Evolutionary conservation across 2,797 vertebrate genomes (phyloP), one percentile per base, ranked within the genome.

Genomic region (Ceryle rudis): DNA sequence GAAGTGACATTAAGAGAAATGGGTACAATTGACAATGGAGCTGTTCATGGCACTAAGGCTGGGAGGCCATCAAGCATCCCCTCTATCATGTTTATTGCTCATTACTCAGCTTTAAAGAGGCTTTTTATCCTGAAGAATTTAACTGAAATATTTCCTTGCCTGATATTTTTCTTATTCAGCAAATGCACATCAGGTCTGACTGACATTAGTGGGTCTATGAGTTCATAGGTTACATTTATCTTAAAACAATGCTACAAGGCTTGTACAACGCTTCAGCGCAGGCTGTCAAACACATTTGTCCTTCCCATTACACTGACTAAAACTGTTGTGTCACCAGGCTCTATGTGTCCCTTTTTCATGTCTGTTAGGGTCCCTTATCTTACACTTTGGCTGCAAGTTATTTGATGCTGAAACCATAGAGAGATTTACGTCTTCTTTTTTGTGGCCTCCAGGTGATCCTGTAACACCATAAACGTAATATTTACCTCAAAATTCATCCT

Each of bases 11-110:
- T 75, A 75, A 74, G 90, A 79, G 87, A 60, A 81, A 91, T 2
- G 54, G 42, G 29, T 31, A 93, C 90, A 93, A 92, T 84, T 62
- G 90, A 97, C 94, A 97, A 94, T 89, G 93, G 88, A 91, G 72
- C 85, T 72, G 85, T 95, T 95, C 94, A 97, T 0, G 0, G 61
- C 92, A 58, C 57, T 22, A 14, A 37, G 58, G 54, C 66, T 86
- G 66, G 0, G 0, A 94, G 46, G 51, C 73, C 80, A 66, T 58
- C 70, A 84, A 88, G 19, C 35, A 69, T 52, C 41, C 85, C 70
- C 72, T 90, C 65, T 83, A 90, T 44, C 88, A 95, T 1, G 0
- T 93, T 94, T 93, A 94, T 69, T 94, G 62, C 66, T 94, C 80
- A 31, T 95, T 93, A 78, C 64, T 75, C 70, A 72, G 66, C 55